phyloP scores from a whole-genome alignment of 2,113 vertebrate genomes.

The Columbina picui region DNA sequence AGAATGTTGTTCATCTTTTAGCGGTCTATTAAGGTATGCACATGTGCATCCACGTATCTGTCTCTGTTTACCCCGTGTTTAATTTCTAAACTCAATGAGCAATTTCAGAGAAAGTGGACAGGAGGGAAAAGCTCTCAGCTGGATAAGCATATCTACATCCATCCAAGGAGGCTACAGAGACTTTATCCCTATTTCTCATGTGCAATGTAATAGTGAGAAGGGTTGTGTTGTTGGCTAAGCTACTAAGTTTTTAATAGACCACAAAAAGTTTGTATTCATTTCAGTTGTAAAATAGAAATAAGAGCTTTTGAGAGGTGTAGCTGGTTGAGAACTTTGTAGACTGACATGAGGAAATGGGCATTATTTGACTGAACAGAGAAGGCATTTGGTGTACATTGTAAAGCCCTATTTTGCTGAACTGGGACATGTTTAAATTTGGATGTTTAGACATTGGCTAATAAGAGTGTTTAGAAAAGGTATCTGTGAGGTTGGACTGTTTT shows the following conservation, averaged over 20 bases:
- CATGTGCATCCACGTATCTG: accelerated
- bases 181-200: not conserved
- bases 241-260: not conserved
- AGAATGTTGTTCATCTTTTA: not conserved
- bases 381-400: not conserved
- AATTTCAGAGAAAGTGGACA: not conserved
- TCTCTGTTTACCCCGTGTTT: not conserved
- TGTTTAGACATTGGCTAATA: not conserved
- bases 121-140: not conserved
- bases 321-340: not conserved
- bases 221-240: not conserved
- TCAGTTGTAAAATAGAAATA: not conserved
- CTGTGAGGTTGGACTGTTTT: not conserved
- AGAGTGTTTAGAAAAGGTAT: not conserved
- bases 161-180: not conserved
- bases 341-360: not conserved
- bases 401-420: not conserved
- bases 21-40: not conserved
- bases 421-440: not conserved
- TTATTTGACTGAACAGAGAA: not conserved
- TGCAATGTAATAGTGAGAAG: not conserved
- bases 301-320: not conserved
- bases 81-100: not conserved
- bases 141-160: not conserved
- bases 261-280: not conserved